phyloP scores from a whole-genome alignment of 1,140 invertebrate genomes.

The Drosophila bocqueti region DNA sequence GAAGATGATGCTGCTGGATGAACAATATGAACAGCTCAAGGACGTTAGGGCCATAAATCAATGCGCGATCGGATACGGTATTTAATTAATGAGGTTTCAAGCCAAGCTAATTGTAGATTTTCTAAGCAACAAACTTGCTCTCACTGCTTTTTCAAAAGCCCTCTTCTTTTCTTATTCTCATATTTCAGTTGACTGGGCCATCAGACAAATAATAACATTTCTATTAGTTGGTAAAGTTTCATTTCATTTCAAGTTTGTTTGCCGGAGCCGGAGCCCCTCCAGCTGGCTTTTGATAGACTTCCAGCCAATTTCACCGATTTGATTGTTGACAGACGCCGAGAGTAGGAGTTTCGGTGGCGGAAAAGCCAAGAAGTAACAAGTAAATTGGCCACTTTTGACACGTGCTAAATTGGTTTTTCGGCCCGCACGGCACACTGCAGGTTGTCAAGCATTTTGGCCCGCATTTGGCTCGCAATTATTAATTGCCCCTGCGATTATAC shows the following conservation, averaged over 20 bases:
- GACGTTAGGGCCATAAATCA: slow-evolving; percentile 25
- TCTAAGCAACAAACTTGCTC: slow-evolving; percentile 17
- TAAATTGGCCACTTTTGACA: slow-evolving; percentile 74
- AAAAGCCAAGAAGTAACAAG: slow-evolving; percentile 52
- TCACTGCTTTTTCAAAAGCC: slow-evolving; percentile 18
- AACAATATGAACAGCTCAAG: slow-evolving; percentile 16
- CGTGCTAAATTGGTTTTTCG: slow-evolving; percentile 68
- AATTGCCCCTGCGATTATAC: slow-evolving; percentile 48
- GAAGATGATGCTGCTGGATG: slow-evolving; percentile 16
- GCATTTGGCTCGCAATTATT: slow-evolving; percentile 39
- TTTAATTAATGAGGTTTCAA: slow-evolving; percentile 39
- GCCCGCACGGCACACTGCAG: slow-evolving; percentile 24
- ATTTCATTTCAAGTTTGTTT: slow-evolving; percentile 54
- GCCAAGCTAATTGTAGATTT: slow-evolving; percentile 15
- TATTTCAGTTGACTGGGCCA: slow-evolving; percentile 42
- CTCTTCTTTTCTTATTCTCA: neutral
- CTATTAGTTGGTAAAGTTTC: slow-evolving; percentile 73
- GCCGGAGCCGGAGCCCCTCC: slow-evolving; percentile 26
- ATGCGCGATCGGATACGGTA: slow-evolving; percentile 11
- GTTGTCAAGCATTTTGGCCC: slow-evolving; percentile 35
- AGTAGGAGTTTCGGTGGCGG: slow-evolving; percentile 10
- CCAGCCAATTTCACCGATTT: slow-evolving; percentile 79
- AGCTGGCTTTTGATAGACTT: slow-evolving; percentile 59
- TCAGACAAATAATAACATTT: slow-evolving; percentile 75
- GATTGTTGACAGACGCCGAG: slow-evolving; percentile 61